Conservation (phyloP, 2,797 vertebrate genomes). For the Diplodus sargus region DNA sequence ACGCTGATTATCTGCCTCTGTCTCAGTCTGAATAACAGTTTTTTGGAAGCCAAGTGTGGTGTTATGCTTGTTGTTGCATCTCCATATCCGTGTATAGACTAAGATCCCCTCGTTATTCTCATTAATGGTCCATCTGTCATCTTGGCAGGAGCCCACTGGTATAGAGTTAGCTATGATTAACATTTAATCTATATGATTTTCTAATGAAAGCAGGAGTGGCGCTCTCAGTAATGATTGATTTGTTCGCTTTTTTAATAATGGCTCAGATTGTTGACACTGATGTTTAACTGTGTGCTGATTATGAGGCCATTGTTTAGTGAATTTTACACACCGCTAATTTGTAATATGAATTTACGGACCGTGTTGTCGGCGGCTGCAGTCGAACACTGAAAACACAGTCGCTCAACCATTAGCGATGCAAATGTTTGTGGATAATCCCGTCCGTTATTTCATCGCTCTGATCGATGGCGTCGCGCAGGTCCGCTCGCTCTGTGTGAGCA, state of each 20-base stretch:
- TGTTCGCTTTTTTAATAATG: slow-evolving; percentile 67
- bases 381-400: slow-evolving; percentile 14
- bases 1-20: slow-evolving; percentile 63
- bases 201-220: slow-evolving; percentile 75
- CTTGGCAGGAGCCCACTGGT: slow-evolving; percentile 81
- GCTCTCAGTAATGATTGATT: slow-evolving; percentile 73
- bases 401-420: slow-evolving; percentile 4
- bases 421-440: background rate
- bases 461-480: background rate
- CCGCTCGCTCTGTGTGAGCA: background rate
- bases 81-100: slow-evolving; percentile 83
- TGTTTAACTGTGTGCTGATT: slow-evolving; percentile 55
- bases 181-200: slow-evolving; percentile 84
- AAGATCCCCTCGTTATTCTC: slow-evolving; percentile 85
- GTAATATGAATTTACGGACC: slow-evolving; percentile 32
- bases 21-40: slow-evolving; percentile 73
- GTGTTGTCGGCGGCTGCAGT: slow-evolving; percentile 19
- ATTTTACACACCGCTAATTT: slow-evolving; percentile 34
- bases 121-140: slow-evolving; percentile 89
- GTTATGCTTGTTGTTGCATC: slow-evolving; percentile 80
- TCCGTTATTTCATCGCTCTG: background rate
- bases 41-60: slow-evolving; percentile 77
- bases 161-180: slow-evolving; percentile 80
- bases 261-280: slow-evolving; percentile 55
- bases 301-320: slow-evolving; percentile 57